Evolutionary conservation across 2,113 vertebrate genomes (phyloP), one percentile per base, ranked within the genome.

Genomic region (Hippocampus guttulatus): DNA sequence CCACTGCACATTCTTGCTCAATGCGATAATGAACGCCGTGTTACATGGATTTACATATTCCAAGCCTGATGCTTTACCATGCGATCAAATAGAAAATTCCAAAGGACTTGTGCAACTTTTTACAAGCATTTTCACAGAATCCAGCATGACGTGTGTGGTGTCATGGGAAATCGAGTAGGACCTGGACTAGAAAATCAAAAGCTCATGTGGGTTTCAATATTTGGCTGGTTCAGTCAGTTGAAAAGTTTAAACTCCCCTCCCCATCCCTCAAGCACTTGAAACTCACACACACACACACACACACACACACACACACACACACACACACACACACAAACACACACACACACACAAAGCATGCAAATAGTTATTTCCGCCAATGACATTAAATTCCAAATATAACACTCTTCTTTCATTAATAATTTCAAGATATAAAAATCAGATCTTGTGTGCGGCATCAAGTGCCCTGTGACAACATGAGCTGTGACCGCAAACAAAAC

Each of bases 191-290:
- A 20, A 27, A 66, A 82, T 58, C 47, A 51, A 57, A 74, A 74
- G 63, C 25, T 27, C 40, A 58, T 61, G 64, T 66, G 58, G 68
- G 47, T 68, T 76, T 73, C 38, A 74, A 40, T 58, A 45, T 65
- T 52, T 67, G 49, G 40, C 65, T 58, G 68, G 38, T 80, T 64
- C 27, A 41, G 41, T 12, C 67, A 63, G 73, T 77, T 85, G 55
- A 82, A 84, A 82, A 81, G 69, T 76, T 74, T 68, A 68, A 77
- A 75, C 23, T 73, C 23, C 66, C 54, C 23, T 14, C 57, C 49
- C 40, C 55, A n/a, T 1, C n/a, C 1, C 55, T 40, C 38, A 16
- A 1, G 15, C 41, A 58, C 27, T 72, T 11, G 47, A 77, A 80
- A 75, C 45, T 58, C 66, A 71, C 73, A 1, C 41, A 3, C 12